Evolutionary conservation across 37 sponge, comb jelly and placozoan species (phyloP), one percentile per base, ranked within the genome.

Genomic region (Theonella swinhoei): DNA sequence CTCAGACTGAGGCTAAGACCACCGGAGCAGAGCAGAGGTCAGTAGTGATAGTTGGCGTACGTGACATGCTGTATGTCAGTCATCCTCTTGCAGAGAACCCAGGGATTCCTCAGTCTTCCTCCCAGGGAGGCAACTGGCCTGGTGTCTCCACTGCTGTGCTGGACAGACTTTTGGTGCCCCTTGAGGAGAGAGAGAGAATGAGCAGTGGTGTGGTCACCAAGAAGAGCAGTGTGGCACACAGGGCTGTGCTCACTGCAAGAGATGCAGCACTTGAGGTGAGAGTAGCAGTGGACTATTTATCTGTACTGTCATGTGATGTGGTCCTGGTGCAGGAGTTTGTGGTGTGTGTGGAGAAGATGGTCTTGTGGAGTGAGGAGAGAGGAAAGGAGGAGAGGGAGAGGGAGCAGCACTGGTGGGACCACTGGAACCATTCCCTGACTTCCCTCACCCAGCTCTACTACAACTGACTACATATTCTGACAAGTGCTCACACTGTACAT

Each of bases 201-300:
- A 37, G 26, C 1, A 66, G 59, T 39, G 22, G 14, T 23, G 38
- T 54, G 14, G 29, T 9, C 60, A 89, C 74, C 59, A 83, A 20
- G 61, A 89, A 83, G 34, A 22, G 19, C 24, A 79, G 74, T 3
- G 4, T 39, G 4, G 62, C 29, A 19, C 90, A 89, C 26, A 39
- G 74, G 17, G 66, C 47, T 17, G 85, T 89, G n/a, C 71, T 89
- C 32, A 64, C 29, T 67, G 62, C 61, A 1, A 70, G 90, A 58
- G 90, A 89, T 38, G 62, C n/a, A 22, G 60, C 33, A 2, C 73
- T 75, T 43, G 32, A 83, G 79, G 90, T 89, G 40, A 40, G 71
- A 68, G 19, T 5, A 3, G 14, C 30, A 20, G 29, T 5, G 60
- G 11, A 20, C 17, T 19, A 58, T 24, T 29, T 26, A 5, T 29